phyloP scores from a whole-genome alignment of 2,888 invertebrate genomes.

The Lasioglossum zephyrum region DNA sequence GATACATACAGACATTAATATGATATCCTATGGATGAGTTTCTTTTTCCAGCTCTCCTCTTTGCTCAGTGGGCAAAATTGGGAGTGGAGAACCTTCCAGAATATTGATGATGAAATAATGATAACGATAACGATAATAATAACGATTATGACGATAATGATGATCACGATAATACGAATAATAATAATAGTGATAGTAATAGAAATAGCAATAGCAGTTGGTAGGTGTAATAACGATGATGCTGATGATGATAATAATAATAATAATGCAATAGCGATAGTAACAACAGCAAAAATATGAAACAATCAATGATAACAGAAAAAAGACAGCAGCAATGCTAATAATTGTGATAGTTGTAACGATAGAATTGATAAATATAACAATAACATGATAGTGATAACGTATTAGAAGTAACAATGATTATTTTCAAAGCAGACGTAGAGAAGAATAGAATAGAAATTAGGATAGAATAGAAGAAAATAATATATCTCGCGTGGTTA shows the following conservation, averaged over 20 bases:
- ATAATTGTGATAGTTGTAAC: not conserved
- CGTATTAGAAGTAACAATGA: not conserved
- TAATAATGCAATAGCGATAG: not conserved
- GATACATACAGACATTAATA: constrained; percentile 74
- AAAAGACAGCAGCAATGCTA: not conserved
- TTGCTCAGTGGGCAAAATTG: constrained; percentile 93
- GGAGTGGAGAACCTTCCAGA: constrained; percentile 85
- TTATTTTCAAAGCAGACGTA: not conserved
- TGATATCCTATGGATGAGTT: constrained; percentile 83
- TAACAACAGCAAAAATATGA: not conserved
- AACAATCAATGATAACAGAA: not conserved
- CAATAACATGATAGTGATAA: not conserved
- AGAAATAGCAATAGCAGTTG: not conserved
- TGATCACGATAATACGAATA: not conserved
- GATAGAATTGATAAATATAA: not conserved
- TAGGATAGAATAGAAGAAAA: not conserved
- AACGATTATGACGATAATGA: not conserved
- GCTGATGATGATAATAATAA: not conserved
- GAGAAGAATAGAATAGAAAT: not conserved
- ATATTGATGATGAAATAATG: constrained; percentile 63
- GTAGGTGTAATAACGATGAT: not conserved
- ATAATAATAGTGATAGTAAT: not conserved
- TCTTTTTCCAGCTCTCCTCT: constrained; percentile 94
- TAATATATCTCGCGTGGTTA: constrained; percentile 72
- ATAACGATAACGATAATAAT: not conserved